Evolutionary conservation across 1,140 invertebrate genomes (phyloP).

Genomic region (Pogonomyrmex californicus): DNA sequence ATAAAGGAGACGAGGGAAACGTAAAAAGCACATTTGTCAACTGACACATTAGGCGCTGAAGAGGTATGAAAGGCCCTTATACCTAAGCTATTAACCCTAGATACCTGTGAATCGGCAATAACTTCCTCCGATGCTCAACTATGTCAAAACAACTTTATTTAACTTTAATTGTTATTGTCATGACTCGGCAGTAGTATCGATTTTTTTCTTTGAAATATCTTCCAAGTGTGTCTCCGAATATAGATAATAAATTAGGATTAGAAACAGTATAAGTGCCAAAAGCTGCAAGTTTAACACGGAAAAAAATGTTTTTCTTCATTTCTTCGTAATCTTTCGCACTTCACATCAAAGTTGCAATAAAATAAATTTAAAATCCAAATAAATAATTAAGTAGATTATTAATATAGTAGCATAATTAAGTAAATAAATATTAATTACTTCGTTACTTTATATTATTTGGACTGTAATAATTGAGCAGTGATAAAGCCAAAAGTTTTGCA

Average conservation of each 20-base stretch:
- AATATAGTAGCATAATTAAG: not conserved
- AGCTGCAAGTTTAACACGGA: not conserved
- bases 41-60: not conserved
- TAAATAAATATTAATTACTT: not conserved
- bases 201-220: not conserved
- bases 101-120: slow-evolving; percentile 23
- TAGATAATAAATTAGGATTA: not conserved
- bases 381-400: not conserved
- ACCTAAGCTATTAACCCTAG: not conserved
- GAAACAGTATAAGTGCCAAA: slow-evolving; percentile 10
- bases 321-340: not conserved
- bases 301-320: not conserved
- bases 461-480: not conserved
- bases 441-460: not conserved
- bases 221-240: not conserved
- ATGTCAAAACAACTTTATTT: slow-evolving; percentile 22
- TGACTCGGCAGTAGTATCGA: not conserved
- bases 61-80: slow-evolving; percentile 25
- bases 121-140: not conserved
- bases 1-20: slow-evolving; percentile 5
- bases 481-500: not conserved
- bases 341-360: not conserved
- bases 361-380: not conserved
- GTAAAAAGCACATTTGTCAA: slow-evolving; percentile 18
- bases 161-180: not conserved